A percentile compares a stretch with the other conserved stretches of the same genome.
phyloP scores from a whole-genome alignment of 2,113 vertebrate species.

The Psittacula cyanocephala region DNA sequence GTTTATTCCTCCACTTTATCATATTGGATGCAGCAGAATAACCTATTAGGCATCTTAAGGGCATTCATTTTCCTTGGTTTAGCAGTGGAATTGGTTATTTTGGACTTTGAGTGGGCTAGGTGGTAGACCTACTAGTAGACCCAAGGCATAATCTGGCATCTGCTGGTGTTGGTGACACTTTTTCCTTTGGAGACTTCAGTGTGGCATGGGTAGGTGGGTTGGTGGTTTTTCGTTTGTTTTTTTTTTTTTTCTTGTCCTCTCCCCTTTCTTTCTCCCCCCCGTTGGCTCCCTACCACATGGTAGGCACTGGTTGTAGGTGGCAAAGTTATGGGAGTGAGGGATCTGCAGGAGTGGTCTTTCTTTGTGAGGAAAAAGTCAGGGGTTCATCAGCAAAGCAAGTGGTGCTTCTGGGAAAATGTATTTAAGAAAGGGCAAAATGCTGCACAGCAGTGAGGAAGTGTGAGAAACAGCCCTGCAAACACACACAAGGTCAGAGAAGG shows the following conservation, averaged over 20 bases:
- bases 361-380: background rate
- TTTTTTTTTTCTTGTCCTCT: background rate
- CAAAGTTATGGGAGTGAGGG: background rate
- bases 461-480: background rate
- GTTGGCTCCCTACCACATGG: fast-evolving
- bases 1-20: background rate
- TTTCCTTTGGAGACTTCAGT: background rate
- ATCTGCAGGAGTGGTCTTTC: background rate
- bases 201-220: background rate
- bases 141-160: background rate
- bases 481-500: background rate
- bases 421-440: background rate
- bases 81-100: background rate
- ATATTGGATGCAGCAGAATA: background rate
- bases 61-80: background rate
- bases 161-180: background rate
- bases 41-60: background rate
- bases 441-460: background rate
- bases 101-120: background rate
- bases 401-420: background rate
- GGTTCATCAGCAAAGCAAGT: background rate
- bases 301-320: background rate
- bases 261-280: fast-evolving
- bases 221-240: background rate
- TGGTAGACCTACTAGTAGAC: background rate